Percentiles rank a stretch among this genome's conserved stretches.
Conservation (phyloP, 2,113 vertebrate genomes). For the Perognathus longimembris region DNA sequence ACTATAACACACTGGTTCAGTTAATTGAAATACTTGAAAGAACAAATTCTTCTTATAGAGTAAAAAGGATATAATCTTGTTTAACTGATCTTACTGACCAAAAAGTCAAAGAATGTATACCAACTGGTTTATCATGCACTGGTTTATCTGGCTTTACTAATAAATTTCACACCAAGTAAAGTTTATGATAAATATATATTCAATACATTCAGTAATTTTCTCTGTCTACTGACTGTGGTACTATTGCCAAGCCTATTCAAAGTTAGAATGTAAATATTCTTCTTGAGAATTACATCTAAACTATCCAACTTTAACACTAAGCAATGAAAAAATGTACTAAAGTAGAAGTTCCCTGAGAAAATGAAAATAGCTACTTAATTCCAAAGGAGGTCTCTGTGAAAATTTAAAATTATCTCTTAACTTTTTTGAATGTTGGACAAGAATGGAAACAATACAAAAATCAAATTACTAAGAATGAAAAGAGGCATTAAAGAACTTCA, state of each 20-base stretch:
- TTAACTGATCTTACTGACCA: slow-evolving; percentile 61
- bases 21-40: slow-evolving; percentile 36
- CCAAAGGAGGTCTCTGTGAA: slow-evolving; percentile 25
- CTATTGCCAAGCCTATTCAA: slow-evolving; percentile 36
- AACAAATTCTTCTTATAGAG: slow-evolving; percentile 39
- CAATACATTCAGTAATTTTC: slow-evolving; percentile 35
- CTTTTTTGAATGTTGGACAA: slow-evolving; percentile 51
- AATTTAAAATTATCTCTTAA: slow-evolving; percentile 35
- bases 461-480: slow-evolving; percentile 48
- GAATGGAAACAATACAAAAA: slow-evolving; percentile 51
- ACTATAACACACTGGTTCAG: slow-evolving; percentile 25
- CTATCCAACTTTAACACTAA: slow-evolving; percentile 43
- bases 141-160: neutral
- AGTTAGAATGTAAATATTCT: slow-evolving; percentile 42
- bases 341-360: slow-evolving; percentile 62
- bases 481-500: slow-evolving; percentile 55
- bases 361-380: slow-evolving; percentile 42
- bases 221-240: slow-evolving; percentile 40
- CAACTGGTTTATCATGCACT: slow-evolving; percentile 9
- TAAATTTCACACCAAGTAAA: slow-evolving; percentile 26
- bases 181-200: neutral
- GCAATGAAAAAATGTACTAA: slow-evolving; percentile 42
- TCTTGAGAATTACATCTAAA: slow-evolving; percentile 52
- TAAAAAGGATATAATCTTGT: slow-evolving; percentile 39
- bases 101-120: slow-evolving; percentile 51